Conservation (phyloP, 2,888 invertebrate species). For the Onthophagus sagittarius region DNA sequence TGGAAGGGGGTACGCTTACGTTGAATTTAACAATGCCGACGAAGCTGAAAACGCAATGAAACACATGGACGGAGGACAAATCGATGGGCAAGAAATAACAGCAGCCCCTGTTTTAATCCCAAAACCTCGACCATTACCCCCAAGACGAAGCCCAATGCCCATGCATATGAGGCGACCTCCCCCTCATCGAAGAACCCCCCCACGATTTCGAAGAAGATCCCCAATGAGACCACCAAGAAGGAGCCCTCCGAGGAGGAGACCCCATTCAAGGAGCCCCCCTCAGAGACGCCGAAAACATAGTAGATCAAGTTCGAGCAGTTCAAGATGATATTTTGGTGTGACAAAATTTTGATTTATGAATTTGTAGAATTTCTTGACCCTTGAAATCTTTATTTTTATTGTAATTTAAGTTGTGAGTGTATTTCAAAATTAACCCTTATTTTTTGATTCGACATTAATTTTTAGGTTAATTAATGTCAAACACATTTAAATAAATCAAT, state of each 20-base stretch:
- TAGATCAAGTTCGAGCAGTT: conserved; percentile 72
- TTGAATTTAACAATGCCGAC: conserved; percentile 89
- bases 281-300: conserved; percentile 65
- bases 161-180: conserved; percentile 56
- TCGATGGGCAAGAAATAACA: conserved; percentile 90
- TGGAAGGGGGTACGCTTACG: conserved; percentile 91
- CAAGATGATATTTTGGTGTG: conserved; percentile 50
- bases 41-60: conserved; percentile 99
- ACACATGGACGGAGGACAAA: conserved; percentile 99
- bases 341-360: background rate
- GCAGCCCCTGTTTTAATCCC: conserved; percentile 89
- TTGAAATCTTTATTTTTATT: background rate
- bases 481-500: background rate
- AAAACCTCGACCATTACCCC: conserved; percentile 59
- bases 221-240: conserved; percentile 45
- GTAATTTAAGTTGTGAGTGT: too few species aligned
- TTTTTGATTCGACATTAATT: too few species aligned
- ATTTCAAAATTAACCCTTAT: too few species aligned
- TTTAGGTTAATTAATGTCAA: background rate
- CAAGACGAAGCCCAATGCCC: conserved; percentile 55
- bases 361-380: background rate
- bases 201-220: conserved; percentile 46
- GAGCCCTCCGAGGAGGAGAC: conserved; percentile 58
- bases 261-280: conserved; percentile 55
- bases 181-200: conserved; percentile 51